Evolutionary conservation across 2,113 vertebrate genomes (phyloP), one percentile per base, ranked within the genome.

Genomic region (Pyrgilauda ruficollis): DNA sequence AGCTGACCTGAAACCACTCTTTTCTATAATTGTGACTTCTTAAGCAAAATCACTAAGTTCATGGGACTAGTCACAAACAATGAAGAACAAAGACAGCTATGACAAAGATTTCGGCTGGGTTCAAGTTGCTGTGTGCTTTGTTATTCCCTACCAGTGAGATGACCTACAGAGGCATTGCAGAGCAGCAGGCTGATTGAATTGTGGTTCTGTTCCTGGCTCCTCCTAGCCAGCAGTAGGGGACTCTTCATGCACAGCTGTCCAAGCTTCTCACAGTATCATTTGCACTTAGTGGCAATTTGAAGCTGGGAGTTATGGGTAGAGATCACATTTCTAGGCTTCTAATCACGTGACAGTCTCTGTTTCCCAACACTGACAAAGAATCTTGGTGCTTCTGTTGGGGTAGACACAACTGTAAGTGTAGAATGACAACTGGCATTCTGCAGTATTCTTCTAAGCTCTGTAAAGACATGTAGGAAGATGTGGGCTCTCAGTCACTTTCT

Each of bases 1-100:
- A 91, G 50, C 55, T 84, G 84, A 47, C 55, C 43, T 89, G 84
- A 81, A 91, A 81, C 20, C 35, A 39, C 7, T 46, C 43, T 89
- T 50, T 74, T 75, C 35, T 55, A 2, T 87, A 75, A 75, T 7
- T 87, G 27, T 77, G 56, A 67, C 23, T 70, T 64, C 70, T 78
- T 87, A 81, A 84, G 47, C 50, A 94, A 75, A 89, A 77, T 85
- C 69, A 56, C 17, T 76, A 62, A 74, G 26, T 21, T 92, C 73
- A 83, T 28, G 41, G 47, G 67, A 77, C n/a, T 76, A 73, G 62
- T 76, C 39, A 43, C 43, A 79, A 79, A 47, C 39, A 37, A 43
- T 28, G 66, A 93, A 75, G 74, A 90, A 63, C 69, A 90, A 70
- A 91, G 68, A 61, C 39, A 81, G 11, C 35, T 81, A 18, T 56